Conservation (phyloP, 2,888 invertebrate genomes). For the Magallana nippona region DNA sequence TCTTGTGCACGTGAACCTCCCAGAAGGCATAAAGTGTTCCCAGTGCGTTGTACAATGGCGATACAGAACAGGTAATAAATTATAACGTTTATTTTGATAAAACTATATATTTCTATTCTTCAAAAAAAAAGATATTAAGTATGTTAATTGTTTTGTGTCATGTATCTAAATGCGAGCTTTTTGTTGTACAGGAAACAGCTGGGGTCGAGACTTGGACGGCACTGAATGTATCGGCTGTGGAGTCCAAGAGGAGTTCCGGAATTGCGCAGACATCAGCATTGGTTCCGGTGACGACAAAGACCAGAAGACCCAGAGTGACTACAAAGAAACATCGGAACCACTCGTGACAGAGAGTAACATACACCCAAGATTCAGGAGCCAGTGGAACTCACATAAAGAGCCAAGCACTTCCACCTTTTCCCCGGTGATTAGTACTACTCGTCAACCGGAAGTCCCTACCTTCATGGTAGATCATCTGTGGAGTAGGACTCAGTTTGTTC, state of each 20-base stretch:
- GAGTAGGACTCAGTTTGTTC: neutral
- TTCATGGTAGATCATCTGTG: neutral
- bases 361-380: neutral
- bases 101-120: too few species aligned
- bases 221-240: constrained; percentile 61
- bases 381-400: neutral
- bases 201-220: constrained; percentile 54
- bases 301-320: neutral
- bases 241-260: constrained; percentile 63
- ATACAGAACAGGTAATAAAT: constrained; percentile 38
- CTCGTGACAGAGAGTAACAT: constrained; percentile 9
- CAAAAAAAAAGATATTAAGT: neutral
- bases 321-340: too few species aligned
- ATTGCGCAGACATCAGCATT: constrained; percentile 64
- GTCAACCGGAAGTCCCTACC: neutral
- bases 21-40: constrained; percentile 40
- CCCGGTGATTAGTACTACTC: neutral
- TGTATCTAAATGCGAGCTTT: neutral
- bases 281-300: constrained; percentile 32
- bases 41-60: constrained; percentile 46
- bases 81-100: too few species aligned
- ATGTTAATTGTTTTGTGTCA: neutral
- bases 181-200: constrained; percentile 59
- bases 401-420: neutral
- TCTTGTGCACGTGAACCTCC: constrained; percentile 15